Evolutionary conservation across 2,113 vertebrate species (phyloP).

Genomic region (Orientallactaga bullata): DNA sequence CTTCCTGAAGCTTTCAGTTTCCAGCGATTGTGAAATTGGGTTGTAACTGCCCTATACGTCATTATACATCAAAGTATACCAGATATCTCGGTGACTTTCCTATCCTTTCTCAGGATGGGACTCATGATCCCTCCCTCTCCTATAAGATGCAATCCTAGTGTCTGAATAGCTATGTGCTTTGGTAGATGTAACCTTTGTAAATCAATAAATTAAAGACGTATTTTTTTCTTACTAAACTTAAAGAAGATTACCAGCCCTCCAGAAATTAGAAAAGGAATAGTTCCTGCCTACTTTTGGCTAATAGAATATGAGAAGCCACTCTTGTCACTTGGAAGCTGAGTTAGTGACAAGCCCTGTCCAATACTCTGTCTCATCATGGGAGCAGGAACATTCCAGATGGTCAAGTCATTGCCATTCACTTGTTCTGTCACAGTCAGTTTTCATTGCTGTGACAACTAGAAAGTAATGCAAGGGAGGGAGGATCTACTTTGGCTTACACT

Average conservation of each 20-base stretch:
- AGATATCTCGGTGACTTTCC: neutral
- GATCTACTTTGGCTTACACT: too few relatives aligned
- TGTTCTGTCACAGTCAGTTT: neutral
- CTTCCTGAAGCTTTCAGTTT: neutral
- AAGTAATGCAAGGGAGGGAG: too few relatives aligned
- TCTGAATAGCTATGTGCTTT: neutral
- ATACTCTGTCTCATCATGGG: neutral
- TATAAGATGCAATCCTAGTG: neutral
- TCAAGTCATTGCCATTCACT: neutral
- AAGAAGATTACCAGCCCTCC: neutral
- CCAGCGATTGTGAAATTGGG: neutral
- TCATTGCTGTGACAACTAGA: too few relatives aligned
- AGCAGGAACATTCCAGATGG: neutral
- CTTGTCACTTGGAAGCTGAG: neutral
- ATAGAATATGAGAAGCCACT: neutral
- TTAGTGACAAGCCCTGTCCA: neutral
- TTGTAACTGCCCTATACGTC: slow-evolving; percentile 16
- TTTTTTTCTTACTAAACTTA: slow-evolving; percentile 19
- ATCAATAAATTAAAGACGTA: neutral
- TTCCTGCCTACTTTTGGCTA: neutral
- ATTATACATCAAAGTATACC: neutral
- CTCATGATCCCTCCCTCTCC: neutral
- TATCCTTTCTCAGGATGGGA: neutral
- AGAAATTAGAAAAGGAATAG: neutral
- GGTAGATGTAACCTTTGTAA: neutral